Evolutionary conservation across 1,140 invertebrate species (phyloP).

Genomic region (Hylaeus volcanicus): DNA sequence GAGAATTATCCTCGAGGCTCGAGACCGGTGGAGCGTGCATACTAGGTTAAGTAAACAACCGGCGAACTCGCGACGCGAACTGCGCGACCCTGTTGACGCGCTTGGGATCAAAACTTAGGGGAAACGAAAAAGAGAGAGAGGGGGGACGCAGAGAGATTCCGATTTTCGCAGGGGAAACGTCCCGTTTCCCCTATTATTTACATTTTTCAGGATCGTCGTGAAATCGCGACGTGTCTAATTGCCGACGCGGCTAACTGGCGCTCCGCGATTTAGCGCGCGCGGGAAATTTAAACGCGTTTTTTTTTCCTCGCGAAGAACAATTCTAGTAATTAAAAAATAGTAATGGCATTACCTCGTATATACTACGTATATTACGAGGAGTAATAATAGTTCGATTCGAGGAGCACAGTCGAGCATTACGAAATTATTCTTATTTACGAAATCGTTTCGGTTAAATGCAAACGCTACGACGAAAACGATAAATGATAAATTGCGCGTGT

Average conservation of each 20-base stretch:
- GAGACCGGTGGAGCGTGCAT: neutral
- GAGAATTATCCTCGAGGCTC: conserved; percentile 5
- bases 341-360: no score
- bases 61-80: neutral
- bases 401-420: no score
- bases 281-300: neutral
- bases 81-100: no score
- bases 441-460: no score
- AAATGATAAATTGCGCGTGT: no score
- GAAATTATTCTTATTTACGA: no score
- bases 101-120: neutral
- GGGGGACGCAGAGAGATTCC: neutral
- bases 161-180: neutral
- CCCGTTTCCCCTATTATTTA: neutral
- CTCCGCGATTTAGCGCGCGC: neutral
- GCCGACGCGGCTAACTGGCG: neutral
- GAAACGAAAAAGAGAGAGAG: neutral
- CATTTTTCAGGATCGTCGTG: neutral
- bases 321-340: neutral
- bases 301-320: neutral
- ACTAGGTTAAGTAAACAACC: conserved; percentile 32
- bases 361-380: no score
- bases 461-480: neutral
- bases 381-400: no score
- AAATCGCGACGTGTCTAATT: neutral